A percentile compares a stretch with the other conserved stretches of the same genome.
These are phyloP conservation scores for Clavelina lepadiformis DNA, from an alignment of 23 tunicate genomes.

Conservation along the genomic window DNA sequence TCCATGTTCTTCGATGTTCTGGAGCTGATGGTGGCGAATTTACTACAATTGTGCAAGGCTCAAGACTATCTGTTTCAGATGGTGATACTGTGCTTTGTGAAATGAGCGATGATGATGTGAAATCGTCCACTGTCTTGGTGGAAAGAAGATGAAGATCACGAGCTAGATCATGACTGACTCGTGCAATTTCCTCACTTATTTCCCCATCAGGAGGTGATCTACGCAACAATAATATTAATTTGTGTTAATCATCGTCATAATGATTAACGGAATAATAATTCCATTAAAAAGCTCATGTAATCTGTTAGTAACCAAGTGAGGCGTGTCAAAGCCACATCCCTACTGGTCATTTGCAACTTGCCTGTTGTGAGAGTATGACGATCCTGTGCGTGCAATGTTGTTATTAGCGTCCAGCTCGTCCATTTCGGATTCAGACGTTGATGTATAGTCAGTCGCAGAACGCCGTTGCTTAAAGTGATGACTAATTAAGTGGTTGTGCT, in stretches of 20 bases:
- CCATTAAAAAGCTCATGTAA: too few relatives aligned
- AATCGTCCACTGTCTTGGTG: slow-evolving; percentile 47
- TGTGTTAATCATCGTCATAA: neutral
- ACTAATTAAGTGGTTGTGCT: too few relatives aligned
- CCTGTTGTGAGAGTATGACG: slow-evolving; percentile 15
- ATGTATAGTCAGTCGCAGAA: slow-evolving; percentile 17
- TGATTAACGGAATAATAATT: too few relatives aligned
- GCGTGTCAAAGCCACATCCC: too few relatives aligned
- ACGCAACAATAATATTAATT: neutral
- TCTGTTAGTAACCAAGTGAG: too few relatives aligned
- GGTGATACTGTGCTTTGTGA: slow-evolving; percentile 12
- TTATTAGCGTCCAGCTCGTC: slow-evolving; percentile 24
- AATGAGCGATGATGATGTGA: slow-evolving; percentile 18
- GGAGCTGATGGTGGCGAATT: slow-evolving; percentile 28
- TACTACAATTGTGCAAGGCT: slow-evolving; percentile 7
- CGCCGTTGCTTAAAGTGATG: neutral
- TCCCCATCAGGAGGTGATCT: slow-evolving; percentile 94
- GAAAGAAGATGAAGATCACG: slow-evolving; percentile 55
- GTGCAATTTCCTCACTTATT: slow-evolving; percentile 74
- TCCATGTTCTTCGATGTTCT: slow-evolving; percentile 69
- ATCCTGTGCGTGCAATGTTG: neutral
- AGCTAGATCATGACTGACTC: slow-evolving; percentile 68
- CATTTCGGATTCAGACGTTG: slow-evolving; percentile 64
- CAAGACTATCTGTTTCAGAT: slow-evolving; percentile 64
- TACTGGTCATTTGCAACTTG: neutral